Percentiles rank a stretch among this genome's conserved stretches.
These are phyloP conservation scores for Karalla daura DNA, from an alignment of 2,797 vertebrate genomes.

Conservation along the genomic window DNA sequence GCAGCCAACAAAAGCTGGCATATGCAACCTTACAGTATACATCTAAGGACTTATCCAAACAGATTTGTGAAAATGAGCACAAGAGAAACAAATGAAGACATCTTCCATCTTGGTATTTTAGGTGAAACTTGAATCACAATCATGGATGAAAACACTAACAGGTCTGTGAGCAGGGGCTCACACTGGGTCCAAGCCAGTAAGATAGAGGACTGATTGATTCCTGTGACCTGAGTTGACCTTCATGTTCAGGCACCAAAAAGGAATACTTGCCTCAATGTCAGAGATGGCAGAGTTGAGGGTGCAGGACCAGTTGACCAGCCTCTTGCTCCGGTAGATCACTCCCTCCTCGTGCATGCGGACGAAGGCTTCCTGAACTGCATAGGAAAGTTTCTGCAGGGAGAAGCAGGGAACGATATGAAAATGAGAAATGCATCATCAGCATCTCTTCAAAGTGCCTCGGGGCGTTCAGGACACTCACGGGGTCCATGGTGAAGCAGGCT, in stretches of 20 bases:
- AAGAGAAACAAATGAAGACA: no score
- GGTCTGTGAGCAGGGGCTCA: no score
- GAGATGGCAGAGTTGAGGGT: conserved; percentile 94
- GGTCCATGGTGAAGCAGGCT: conserved; percentile 95
- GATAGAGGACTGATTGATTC: no score
- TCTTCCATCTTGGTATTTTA: background rate
- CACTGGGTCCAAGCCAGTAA: no score
- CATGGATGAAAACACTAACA: background rate
- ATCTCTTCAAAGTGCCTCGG: background rate
- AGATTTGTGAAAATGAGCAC: no score
- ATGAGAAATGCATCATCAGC: background rate
- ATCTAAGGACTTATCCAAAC: no score
- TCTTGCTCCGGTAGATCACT: conserved; percentile 92
- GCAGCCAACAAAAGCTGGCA: no score
- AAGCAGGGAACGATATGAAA: background rate
- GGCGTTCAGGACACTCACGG: conserved; percentile 75
- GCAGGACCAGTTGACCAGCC: conserved; percentile 96
- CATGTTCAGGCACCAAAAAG: no score
- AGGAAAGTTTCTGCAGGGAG: conserved; percentile 88
- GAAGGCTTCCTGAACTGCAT: conserved; percentile 91
- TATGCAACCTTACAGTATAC: no score
- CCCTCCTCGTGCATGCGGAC: conserved; percentile 91
- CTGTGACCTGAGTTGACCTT: no score
- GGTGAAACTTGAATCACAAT: background rate
- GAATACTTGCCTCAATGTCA: conserved; percentile 85